A percentile compares a stretch with the other conserved stretches of the same genome.
Conservation (phyloP, 2,797 vertebrate species). For the Acomys russatus region DNA sequence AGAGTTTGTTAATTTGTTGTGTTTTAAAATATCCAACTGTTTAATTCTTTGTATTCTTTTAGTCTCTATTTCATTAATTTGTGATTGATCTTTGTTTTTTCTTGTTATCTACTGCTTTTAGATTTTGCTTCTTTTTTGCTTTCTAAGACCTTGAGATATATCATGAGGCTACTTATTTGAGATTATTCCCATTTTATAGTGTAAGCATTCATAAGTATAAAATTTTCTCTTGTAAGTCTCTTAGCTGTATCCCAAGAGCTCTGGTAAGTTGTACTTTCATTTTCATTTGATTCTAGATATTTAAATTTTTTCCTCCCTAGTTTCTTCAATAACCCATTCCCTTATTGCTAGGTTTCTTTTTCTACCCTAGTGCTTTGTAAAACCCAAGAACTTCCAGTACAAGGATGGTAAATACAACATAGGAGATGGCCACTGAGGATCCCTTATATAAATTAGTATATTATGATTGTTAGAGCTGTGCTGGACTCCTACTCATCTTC, state of each 20-base stretch:
- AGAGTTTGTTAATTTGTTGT: neutral
- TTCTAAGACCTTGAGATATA: neutral
- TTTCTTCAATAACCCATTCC: too few relatives aligned
- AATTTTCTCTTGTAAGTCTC: neutral
- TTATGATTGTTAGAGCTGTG: neutral
- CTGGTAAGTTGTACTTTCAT: neutral
- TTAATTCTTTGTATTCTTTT: neutral
- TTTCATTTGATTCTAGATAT: neutral
- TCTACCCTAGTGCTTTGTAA: conserved; percentile 40
- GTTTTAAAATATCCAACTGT: neutral
- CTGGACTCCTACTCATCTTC: neutral
- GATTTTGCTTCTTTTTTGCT: neutral
- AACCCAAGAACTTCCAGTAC: neutral
- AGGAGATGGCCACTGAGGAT: neutral
- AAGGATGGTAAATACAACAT: neutral
- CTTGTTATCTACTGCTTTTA: neutral
- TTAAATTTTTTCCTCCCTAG: neutral
- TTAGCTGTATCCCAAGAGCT: neutral
- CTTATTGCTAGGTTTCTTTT: conserved; percentile 16
- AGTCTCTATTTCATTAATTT: neutral
- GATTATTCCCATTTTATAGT: neutral
- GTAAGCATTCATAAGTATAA: neutral
- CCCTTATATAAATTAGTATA: neutral
- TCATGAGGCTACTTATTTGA: neutral
- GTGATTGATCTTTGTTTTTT: neutral